Evolutionary conservation across 1,140 invertebrate species (phyloP).

Genomic region (Drosophila funebris): DNA sequence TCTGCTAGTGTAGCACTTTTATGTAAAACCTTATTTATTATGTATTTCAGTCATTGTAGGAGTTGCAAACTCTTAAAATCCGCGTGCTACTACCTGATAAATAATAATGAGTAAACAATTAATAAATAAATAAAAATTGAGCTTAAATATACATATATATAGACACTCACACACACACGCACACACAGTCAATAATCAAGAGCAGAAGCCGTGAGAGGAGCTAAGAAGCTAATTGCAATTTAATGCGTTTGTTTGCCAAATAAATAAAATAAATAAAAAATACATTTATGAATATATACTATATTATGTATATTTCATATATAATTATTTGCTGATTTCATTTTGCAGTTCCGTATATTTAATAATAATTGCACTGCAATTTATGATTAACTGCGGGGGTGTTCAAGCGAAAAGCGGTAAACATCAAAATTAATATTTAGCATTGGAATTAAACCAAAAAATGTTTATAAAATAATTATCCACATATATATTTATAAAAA

Average conservation of each 20-base stretch:
- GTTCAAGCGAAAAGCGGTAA: not conserved
- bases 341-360: slow-evolving; percentile 16
- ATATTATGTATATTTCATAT: not conserved
- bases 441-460: not conserved
- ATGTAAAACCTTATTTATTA: not conserved
- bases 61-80: slow-evolving; percentile 30
- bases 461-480: not conserved
- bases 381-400: slow-evolving; percentile 46
- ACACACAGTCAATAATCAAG: slow-evolving; percentile 8
- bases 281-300: slow-evolving; percentile 13
- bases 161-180: not conserved
- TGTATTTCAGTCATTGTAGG: slow-evolving; percentile 29
- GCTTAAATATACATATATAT: slow-evolving; percentile 1
- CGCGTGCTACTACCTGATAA: slow-evolving; percentile 50
- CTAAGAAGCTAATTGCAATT: slow-evolving; percentile 70
- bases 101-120: slow-evolving; percentile 65
- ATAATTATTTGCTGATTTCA: slow-evolving; percentile 29
- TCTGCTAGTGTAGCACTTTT: not conserved
- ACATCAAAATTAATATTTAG: slow-evolving; percentile 2
- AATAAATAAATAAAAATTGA: slow-evolving; percentile 71
- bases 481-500: too few relatives aligned
- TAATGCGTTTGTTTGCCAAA: slow-evolving; percentile 72
- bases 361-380: slow-evolving; percentile 43
- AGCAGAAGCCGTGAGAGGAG: slow-evolving; percentile 42
- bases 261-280: slow-evolving; percentile 63